These are phyloP conservation scores for Doryteuthis pealeii DNA, from an alignment of 1,140 invertebrate genomes.

Conservation along the genomic window DNA sequence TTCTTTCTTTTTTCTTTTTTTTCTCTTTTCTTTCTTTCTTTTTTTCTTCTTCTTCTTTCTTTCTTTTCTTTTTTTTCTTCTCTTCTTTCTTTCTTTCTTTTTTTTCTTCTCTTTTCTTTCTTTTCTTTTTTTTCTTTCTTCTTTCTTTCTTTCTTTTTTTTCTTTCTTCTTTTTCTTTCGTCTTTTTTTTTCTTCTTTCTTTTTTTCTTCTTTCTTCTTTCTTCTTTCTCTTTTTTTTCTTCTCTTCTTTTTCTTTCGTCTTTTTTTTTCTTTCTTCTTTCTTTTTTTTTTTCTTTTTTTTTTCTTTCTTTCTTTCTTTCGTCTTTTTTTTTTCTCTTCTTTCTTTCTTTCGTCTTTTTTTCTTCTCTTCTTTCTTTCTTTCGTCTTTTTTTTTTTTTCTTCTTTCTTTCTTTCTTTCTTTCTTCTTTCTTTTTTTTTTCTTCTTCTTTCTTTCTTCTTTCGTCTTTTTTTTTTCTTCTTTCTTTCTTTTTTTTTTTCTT, in stretches of 20 bases:
- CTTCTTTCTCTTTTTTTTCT: neutral
- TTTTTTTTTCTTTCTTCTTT: neutral
- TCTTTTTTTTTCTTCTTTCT: neutral
- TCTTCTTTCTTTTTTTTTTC: neutral
- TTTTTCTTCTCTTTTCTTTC: neutral
- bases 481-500: too few relatives aligned
- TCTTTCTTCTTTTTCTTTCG: neutral
- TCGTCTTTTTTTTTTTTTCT: neutral
- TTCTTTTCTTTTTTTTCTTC: neutral
- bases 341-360: neutral
- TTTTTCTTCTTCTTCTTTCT: neutral
- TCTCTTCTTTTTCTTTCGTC: neutral
- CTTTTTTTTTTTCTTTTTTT: neutral
- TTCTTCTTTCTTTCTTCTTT: too few relatives aligned
- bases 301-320: neutral
- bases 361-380: neutral
- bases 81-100: conserved; percentile 6
- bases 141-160: neutral
- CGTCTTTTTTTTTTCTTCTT: too few relatives aligned
- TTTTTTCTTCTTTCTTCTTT: neutral
- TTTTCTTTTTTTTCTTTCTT: neutral
- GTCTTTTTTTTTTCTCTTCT: neutral
- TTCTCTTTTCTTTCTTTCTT: conserved; percentile 2
- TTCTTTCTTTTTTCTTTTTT: conserved; percentile 8
- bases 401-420: neutral